Evolutionary conservation across 2,797 vertebrate species (phyloP).

Genomic region (Aplochiton taeniatus): DNA sequence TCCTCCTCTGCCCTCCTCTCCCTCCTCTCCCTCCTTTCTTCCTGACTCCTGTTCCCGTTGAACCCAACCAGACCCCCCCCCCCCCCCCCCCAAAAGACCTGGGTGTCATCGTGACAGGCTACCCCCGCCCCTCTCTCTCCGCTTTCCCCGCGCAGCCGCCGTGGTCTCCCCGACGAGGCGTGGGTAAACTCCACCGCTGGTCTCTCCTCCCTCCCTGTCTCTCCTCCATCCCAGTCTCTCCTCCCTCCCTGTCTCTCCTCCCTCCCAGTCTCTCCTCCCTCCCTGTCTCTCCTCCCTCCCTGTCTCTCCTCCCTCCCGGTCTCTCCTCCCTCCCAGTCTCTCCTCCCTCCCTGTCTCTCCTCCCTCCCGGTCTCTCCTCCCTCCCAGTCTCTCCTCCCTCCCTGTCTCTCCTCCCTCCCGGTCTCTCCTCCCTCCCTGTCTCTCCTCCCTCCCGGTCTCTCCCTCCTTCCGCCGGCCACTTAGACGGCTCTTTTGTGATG

Average conservation of each 20-base stretch:
- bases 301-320: too few relatives aligned
- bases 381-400: not conserved
- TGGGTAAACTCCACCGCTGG: too few relatives aligned
- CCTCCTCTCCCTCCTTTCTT: conserved; percentile 11
- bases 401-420: not conserved
- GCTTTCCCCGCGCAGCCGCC: too few relatives aligned
- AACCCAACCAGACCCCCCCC: not conserved
- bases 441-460: not conserved
- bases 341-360: too few relatives aligned
- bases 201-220: not conserved
- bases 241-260: too few relatives aligned
- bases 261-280: not conserved
- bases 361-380: too few relatives aligned
- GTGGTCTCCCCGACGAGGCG: too few relatives aligned
- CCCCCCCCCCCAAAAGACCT: not conserved
- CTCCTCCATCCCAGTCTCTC: too few relatives aligned
- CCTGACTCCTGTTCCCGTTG: not conserved
- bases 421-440: not conserved
- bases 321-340: not conserved
- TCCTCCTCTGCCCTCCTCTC: conserved; percentile 7
- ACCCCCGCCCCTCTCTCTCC: too few relatives aligned
- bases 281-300: too few relatives aligned
- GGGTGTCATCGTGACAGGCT: not conserved
- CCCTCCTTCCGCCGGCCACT: not conserved
- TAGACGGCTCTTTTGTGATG: not conserved